Base-by-base conservation (phyloP, 2,888 invertebrate species). In the Linyphia triangularis region DNA sequence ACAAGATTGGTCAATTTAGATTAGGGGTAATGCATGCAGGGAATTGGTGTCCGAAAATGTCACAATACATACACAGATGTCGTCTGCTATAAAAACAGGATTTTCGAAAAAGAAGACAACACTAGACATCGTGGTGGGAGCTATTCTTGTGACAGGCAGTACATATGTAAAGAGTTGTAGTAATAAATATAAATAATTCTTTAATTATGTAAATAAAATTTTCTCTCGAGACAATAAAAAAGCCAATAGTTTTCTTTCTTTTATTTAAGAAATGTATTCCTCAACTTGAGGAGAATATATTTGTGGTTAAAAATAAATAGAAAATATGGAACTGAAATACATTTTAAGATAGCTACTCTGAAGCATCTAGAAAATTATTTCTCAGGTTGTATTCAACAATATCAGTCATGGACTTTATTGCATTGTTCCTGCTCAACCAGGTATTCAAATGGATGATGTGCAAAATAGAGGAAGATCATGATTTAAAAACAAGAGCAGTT, bases 271-370 rank as follows among this genome's bases (percentile, higher is more conserved):
- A 88, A 83, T 51, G 24, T 82, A 82, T 83, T 89, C 84, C 89
- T 89, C 89, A 89, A 89, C 84, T 79, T 89, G 89, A 89, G 88
- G 88, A 88, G 70, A 89, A 79, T 89, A 89, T 81, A 84, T 83
- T 73, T 69, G 72, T 84, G 83, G 78, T 89, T 84, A 89, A 84
- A 89, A 89, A 89, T 89, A 89, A 89, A 89, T 89, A 84, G 72
- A 89, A 89, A 89, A 84, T 83, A 79, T 77, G 72, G 75, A 89
- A 83, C 84, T 77, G 70, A 88, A 82, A 89, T 61, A 77, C 81
- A 69, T 85, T 85, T 85, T 63, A 88, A 81, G 67, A 86, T 75
- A 73, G 67, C 86, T 88, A 88, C 86, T 88, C 81, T 81, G 81
- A 73, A 88, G 75, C 69, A 59, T 72, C 86, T 88, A 88, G 57